A percentile compares a stretch with the other conserved stretches of the same genome.
Evolutionary conservation across 2,797 vertebrate genomes (phyloP).

Genomic region (Natrix natrix): DNA sequence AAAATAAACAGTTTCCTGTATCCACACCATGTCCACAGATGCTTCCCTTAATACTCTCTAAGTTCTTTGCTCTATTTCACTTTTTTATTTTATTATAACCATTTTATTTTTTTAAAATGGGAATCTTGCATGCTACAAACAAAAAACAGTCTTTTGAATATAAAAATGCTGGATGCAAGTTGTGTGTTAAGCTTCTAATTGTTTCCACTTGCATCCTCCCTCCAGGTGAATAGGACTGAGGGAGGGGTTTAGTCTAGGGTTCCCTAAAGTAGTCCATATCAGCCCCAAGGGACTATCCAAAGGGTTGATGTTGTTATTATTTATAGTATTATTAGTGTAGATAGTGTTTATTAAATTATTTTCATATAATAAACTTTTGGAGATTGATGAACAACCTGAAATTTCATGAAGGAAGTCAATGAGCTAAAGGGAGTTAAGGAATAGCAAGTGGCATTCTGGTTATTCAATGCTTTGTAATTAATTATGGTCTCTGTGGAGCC

Average conservation of each 20-base stretch:
- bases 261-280: not conserved
- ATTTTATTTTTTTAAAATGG: not conserved
- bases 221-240: not conserved
- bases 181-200: not conserved
- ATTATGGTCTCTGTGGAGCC: not conserved
- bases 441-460: not conserved
- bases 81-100: not conserved
- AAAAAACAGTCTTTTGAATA: not conserved
- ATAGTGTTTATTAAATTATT: not conserved
- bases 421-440: not conserved
- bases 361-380: not conserved
- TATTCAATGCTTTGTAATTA: not conserved
- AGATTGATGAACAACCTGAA: not conserved
- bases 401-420: not conserved
- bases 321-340: not conserved
- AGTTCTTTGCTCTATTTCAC: not conserved
- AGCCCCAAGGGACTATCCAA: not conserved
- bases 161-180: not conserved
- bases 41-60: not conserved
- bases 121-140: not conserved
- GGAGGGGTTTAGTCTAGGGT: not conserved
- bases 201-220: not conserved
- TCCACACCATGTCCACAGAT: not conserved
- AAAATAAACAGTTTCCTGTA: not conserved
- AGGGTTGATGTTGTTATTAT: not conserved